Conservation (phyloP, 2,113 vertebrate genomes). For the Prietella phreatophila region DNA sequence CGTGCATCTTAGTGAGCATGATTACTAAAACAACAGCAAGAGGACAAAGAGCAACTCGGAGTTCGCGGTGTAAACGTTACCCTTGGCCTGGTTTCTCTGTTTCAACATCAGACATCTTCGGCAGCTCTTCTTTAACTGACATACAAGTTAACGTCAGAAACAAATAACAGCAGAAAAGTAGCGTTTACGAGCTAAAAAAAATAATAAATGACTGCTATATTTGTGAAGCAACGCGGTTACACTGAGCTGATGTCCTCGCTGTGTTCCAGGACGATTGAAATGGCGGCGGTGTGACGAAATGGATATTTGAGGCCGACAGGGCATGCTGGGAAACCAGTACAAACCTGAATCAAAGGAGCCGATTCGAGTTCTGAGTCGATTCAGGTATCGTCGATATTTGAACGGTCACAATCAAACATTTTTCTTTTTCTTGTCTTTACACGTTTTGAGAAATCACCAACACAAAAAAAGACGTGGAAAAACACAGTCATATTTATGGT, state of each 20-base stretch:
- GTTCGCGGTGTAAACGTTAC: slow-evolving; percentile 46
- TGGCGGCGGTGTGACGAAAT: slow-evolving; percentile 44
- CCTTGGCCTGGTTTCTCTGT: slow-evolving; percentile 60
- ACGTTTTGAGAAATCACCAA: neutral
- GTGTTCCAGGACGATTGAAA: slow-evolving; percentile 7
- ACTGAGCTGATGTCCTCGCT: rapidly evolving
- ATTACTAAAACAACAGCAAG: neutral
- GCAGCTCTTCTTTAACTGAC: neutral
- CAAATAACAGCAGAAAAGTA: neutral
- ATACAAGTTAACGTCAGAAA: neutral
- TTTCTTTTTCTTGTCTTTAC: neutral
- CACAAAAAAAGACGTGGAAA: neutral
- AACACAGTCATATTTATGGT: neutral
- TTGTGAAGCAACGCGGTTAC: neutral
- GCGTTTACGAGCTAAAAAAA: neutral
- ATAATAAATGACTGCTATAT: neutral
- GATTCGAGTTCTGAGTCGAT: neutral
- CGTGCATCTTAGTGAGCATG: neutral
- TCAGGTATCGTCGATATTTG: neutral
- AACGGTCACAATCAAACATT: neutral
- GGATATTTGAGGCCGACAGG: slow-evolving; percentile 7
- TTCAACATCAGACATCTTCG: slow-evolving; percentile 65
- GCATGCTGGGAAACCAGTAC: slow-evolving; percentile 27
- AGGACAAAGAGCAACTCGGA: neutral
- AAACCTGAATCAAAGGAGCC: neutral